Conservation (phyloP, 2,888 invertebrate genomes). For the Theristus sp. region DNA sequence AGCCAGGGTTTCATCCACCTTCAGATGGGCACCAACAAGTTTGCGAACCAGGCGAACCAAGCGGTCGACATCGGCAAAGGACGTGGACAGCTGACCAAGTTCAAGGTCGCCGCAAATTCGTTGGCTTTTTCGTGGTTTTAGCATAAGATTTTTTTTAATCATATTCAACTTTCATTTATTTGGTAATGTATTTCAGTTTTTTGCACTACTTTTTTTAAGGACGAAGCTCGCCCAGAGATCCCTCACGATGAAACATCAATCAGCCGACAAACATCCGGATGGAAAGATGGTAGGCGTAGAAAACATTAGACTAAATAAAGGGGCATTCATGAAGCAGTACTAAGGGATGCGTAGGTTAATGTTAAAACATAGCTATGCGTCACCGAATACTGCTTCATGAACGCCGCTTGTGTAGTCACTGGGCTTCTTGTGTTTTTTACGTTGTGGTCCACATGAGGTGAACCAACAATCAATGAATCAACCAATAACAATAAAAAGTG, state of each 20-base stretch:
- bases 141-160: not conserved
- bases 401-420: too few species aligned
- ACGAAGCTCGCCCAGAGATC: constrained; percentile 26
- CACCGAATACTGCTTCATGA: too few species aligned
- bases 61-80: constrained; percentile 25
- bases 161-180: not conserved
- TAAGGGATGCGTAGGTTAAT: too few species aligned
- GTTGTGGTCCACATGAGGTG: too few species aligned
- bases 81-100: constrained; percentile 26
- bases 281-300: constrained; percentile 29
- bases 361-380: too few species aligned
- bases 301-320: too few species aligned
- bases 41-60: constrained; percentile 28
- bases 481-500: too few species aligned
- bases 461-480: too few species aligned
- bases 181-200: not conserved
- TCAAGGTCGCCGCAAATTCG: constrained; percentile 10
- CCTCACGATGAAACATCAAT: constrained; percentile 27
- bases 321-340: too few species aligned
- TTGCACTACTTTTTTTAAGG: too few species aligned
- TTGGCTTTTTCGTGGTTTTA: too few species aligned
- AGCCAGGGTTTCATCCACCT: constrained; percentile 29
- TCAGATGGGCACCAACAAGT: constrained; percentile 27
- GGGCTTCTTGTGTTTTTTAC: too few species aligned
- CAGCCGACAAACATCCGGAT: constrained; percentile 26